Evolutionary conservation across 1,140 invertebrate genomes (phyloP), one percentile per base, ranked within the genome.

Genomic region (Bombyx mori): DNA sequence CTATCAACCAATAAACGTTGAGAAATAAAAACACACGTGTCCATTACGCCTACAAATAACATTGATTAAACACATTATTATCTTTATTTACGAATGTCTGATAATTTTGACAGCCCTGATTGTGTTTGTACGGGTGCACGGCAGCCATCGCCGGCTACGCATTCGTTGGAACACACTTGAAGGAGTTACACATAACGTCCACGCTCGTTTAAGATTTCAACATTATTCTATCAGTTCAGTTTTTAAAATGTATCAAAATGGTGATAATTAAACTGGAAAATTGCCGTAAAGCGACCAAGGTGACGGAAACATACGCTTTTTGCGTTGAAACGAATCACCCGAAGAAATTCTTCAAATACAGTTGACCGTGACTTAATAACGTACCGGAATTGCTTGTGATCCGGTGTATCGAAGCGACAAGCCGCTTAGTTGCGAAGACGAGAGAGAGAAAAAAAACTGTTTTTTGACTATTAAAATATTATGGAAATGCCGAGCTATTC

Each of bases 241-340:
- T 47, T 47, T 10, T 59, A 86, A 82, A 79, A 88, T 88, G 86
- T 69, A 86, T 83, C 75, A 88, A 80, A 77, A 88, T 88, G 86
- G 69, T 71, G 55, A 63, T 65, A 55, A 62, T 65, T 60, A 76
- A 71, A 59, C 67, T 77, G 10, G 62, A 65, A 58, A 72, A 65
- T 54, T 72, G 65, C 62, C 67, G 71, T 56, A 59, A 60, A 44
- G 66, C 70, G 57, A 68, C 71, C 57, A 77, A 82, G 71, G 61
- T 74, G 67, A 77, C 73, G 12, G 71, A 79, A 64, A 72, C 71
- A 47, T 69, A 70, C 61, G 75, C 72, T 52, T 66, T 83, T 61
- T 86, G 86, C 63, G 73, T 82, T 54, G 81, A 81, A 65, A 69
- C 79, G 22, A 83, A 79, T 69, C 82, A 88, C 58, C 79, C 85